These are phyloP conservation scores for Mobula birostris DNA, from an alignment of 2,113 vertebrate species.

Conservation along the genomic window DNA sequence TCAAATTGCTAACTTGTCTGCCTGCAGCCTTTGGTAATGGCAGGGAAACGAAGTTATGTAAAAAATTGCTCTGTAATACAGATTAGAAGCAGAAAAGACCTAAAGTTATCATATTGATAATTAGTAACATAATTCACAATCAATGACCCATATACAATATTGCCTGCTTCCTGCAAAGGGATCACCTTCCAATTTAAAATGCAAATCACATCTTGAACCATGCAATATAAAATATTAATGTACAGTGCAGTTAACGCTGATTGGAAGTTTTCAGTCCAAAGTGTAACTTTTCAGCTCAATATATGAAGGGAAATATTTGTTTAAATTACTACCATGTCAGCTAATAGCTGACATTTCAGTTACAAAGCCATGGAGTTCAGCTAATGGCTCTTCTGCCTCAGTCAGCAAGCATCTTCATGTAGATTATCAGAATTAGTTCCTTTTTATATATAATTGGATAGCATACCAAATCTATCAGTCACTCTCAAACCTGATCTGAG, in stretches of 20 bases:
- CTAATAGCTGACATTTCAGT: neutral
- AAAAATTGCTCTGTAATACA: conserved; percentile 77
- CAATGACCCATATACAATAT: neutral
- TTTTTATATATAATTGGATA: neutral
- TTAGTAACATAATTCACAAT: neutral
- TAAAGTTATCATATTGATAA: neutral
- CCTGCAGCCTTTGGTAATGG: conserved; percentile 63
- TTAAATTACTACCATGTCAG: neutral
- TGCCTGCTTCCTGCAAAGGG: neutral
- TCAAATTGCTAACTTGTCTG: conserved; percentile 48
- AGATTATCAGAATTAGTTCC: neutral
- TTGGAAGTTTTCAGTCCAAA: neutral
- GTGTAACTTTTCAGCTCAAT: neutral
- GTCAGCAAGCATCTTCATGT: neutral
- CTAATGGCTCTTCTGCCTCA: neutral
- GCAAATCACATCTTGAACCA: neutral
- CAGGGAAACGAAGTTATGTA: conserved; percentile 76
- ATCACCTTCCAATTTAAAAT: neutral
- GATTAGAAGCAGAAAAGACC: neutral
- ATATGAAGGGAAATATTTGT: neutral
- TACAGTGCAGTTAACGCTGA: neutral
- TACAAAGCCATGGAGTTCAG: too few relatives aligned
- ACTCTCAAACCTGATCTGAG: neutral
- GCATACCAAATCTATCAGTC: neutral
- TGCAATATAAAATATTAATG: neutral